Percentiles rank a stretch among this genome's conserved stretches.
Conservation (phyloP, 2,113 vertebrate species). For the Gobio gobio region DNA sequence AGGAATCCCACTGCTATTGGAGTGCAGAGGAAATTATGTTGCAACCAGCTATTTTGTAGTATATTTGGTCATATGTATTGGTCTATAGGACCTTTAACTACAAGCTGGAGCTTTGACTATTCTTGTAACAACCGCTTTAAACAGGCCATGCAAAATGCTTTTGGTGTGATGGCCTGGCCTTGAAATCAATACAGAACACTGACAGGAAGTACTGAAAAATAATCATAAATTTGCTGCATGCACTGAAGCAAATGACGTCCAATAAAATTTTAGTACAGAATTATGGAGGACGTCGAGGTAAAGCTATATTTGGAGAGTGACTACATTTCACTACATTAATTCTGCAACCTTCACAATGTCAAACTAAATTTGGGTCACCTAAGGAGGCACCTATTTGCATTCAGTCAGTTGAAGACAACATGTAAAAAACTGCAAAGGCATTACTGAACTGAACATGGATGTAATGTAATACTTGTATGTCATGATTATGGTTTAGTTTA, state of each 20-base stretch:
- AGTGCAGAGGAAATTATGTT: background rate
- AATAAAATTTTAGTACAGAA: conserved; percentile 52
- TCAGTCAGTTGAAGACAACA: conserved; percentile 3
- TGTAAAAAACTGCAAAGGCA: background rate
- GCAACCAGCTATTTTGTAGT: conserved; percentile 18
- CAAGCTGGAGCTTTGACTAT: conserved; percentile 40
- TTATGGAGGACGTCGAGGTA: conserved; percentile 47
- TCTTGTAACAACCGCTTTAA: conserved; percentile 11
- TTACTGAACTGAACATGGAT: background rate
- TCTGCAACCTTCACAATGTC: conserved; percentile 64
- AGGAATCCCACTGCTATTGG: background rate
- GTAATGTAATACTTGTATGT: background rate
- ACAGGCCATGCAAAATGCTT: conserved; percentile 10
- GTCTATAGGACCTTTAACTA: conserved; percentile 23
- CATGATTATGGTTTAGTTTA: background rate
- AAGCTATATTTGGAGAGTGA: conserved; percentile 61
- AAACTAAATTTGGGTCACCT: conserved; percentile 57
- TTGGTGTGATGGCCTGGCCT: conserved; percentile 46
- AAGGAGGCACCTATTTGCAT: conserved; percentile 36
- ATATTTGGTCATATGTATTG: conserved; percentile 1
- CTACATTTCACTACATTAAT: conserved; percentile 59
- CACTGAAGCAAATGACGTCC: conserved; percentile 48
- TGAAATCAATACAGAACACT: conserved; percentile 46
- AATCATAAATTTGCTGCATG: conserved; percentile 38
- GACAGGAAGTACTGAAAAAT: conserved; percentile 50